These are phyloP conservation scores for Diuraphis noxia DNA, from an alignment of 1,140 invertebrate genomes.

Conservation along the genomic window DNA sequence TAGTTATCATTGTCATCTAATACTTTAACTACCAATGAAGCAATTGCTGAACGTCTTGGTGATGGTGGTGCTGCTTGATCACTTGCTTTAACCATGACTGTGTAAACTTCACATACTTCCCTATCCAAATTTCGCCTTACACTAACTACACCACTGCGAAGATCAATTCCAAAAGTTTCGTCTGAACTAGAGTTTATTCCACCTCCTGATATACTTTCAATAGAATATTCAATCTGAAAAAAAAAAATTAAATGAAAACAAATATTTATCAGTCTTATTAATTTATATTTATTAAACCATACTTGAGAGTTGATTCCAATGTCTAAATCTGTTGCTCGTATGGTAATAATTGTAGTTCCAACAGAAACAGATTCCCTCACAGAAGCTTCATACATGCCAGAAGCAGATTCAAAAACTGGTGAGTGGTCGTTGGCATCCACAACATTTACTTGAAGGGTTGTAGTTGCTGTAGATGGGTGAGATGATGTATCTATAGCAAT, in stretches of 20 bases:
- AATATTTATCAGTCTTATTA: conserved; percentile 52
- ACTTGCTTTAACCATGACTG: conserved; percentile 79
- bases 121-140: conserved; percentile 83
- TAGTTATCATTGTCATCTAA: conserved; percentile 96
- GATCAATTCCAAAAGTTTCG: conserved; percentile 78
- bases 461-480: conserved; percentile 83
- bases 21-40: conserved; percentile 81
- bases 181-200: conserved; percentile 62
- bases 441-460: conserved; percentile 87
- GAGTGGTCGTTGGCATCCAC: conserved; percentile 91
- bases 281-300: neutral
- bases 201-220: conserved; percentile 70
- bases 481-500: conserved; percentile 77
- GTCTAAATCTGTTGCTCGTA: conserved; percentile 91
- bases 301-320: conserved; percentile 83
- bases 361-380: conserved; percentile 82
- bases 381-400: conserved; percentile 77
- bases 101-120: conserved; percentile 84
- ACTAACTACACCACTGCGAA: conserved; percentile 79
- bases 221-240: conserved; percentile 74
- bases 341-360: conserved; percentile 85
- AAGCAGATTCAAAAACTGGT: conserved; percentile 83
- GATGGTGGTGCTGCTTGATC: conserved; percentile 78
- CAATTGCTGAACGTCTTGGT: conserved; percentile 68
- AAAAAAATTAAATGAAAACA: conserved; percentile 25